These are phyloP conservation scores for Yponomeuta cagnagella DNA, from an alignment of 2,888 invertebrate species.

Conservation along the genomic window DNA sequence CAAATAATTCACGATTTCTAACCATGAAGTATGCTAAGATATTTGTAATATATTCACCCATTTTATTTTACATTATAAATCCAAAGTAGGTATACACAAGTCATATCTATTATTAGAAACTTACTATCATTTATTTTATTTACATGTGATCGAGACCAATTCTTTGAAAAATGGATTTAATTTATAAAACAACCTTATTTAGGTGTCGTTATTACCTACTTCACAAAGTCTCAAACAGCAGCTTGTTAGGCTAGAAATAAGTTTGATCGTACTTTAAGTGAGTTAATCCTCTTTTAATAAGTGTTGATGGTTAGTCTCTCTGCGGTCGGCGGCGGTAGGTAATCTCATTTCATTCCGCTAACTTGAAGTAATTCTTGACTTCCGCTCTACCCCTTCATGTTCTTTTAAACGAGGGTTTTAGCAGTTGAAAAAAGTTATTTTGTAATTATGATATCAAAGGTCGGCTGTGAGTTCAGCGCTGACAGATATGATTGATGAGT, in stretches of 20 bases:
- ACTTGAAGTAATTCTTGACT: constrained; percentile 10
- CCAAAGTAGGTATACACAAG: too few relatives aligned
- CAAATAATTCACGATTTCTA: too few relatives aligned
- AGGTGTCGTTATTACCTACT: not conserved
- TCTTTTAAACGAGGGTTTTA: not conserved
- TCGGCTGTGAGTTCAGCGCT: not conserved
- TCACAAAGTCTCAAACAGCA: not conserved
- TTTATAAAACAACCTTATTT: not conserved
- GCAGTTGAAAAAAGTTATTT: constrained; percentile 6
- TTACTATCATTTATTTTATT: too few relatives aligned
- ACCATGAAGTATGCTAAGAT: too few relatives aligned
- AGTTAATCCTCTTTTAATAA: constrained; percentile 70
- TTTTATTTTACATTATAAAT: too few relatives aligned
- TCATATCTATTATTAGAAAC: too few relatives aligned
- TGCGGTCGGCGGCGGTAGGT: constrained; percentile 30
- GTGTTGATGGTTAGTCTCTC: constrained; percentile 55
- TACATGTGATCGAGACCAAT: too few relatives aligned
- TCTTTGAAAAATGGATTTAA: too few relatives aligned
- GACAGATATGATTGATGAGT: not conserved
- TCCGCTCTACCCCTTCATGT: not conserved
- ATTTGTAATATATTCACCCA: not conserved
- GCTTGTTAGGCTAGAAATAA: constrained; percentile 28
- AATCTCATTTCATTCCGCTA: constrained; percentile 42
- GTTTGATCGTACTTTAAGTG: constrained; percentile 68
- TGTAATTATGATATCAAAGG: constrained; percentile 5